phyloP scores from a whole-genome alignment of 2,113 vertebrate genomes.

The Balaeniceps rex region DNA sequence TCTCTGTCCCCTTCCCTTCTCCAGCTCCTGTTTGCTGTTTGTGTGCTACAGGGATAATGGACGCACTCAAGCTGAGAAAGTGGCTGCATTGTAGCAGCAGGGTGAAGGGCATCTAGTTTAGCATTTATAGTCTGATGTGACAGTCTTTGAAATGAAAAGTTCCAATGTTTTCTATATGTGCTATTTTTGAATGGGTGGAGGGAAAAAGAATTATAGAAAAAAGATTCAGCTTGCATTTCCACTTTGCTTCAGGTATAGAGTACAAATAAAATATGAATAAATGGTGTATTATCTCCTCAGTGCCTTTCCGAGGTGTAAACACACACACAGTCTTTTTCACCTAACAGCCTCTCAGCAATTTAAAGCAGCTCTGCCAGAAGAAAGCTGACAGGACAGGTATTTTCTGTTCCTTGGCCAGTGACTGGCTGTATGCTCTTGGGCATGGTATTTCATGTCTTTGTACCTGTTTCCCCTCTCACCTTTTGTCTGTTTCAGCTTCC shows the following conservation, averaged over 20 bases:
- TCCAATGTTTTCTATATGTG: neutral
- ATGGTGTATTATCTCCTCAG: neutral
- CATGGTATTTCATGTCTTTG: neutral
- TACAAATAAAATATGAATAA: slow-evolving; percentile 32
- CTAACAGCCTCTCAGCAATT: neutral
- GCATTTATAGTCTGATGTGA: neutral
- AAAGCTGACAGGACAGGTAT: neutral
- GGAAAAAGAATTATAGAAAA: neutral
- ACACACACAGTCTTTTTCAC: neutral
- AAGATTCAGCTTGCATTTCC: neutral
- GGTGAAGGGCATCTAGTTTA: neutral
- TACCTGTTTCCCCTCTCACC: neutral
- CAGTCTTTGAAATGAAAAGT: neutral
- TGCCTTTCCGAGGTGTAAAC: neutral
- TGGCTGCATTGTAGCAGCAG: neutral
- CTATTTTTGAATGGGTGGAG: neutral
- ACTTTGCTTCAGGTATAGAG: neutral
- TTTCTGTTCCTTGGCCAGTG: neutral
- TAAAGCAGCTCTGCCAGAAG: neutral
- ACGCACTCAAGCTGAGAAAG: neutral
- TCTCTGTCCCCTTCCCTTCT: neutral
- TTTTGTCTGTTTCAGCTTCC: neutral
- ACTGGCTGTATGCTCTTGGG: neutral
- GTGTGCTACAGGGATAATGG: neutral
- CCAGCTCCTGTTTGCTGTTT: neutral